Percentiles rank a stretch among this genome's conserved stretches.
These are phyloP conservation scores for Drosophila demipolita DNA, from an alignment of 2,888 invertebrate species.

Conservation along the genomic window DNA sequence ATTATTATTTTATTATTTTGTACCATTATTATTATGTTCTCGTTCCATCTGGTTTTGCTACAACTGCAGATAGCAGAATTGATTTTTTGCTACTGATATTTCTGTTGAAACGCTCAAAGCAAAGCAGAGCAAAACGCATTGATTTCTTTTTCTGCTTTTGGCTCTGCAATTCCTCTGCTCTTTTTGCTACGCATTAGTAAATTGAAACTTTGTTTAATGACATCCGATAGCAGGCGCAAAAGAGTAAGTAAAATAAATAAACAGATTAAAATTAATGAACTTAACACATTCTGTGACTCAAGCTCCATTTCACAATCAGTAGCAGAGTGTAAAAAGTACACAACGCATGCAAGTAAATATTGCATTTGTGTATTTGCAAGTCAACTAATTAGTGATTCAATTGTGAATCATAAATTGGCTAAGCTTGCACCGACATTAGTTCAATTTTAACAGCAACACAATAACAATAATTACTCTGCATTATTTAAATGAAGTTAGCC, in stretches of 20 bases:
- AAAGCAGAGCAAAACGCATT: neutral
- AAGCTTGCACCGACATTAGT: constrained; percentile 6
- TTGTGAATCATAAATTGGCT: constrained; percentile 24
- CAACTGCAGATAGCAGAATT: neutral
- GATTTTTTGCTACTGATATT: neutral
- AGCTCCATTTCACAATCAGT: neutral
- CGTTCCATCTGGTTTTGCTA: neutral
- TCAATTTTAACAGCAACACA: constrained; percentile 21
- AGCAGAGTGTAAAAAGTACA: neutral
- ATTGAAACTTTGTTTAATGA: neutral
- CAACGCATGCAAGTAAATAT: neutral
- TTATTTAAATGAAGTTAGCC: constrained; percentile 41
- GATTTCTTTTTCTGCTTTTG: neutral
- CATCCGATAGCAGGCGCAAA: neutral
- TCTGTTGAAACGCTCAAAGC: neutral
- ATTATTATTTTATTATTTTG: neutral
- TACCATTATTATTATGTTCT: neutral
- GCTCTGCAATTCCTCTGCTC: neutral
- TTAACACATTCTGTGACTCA: neutral
- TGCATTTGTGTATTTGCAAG: neutral
- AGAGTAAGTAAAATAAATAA: neutral
- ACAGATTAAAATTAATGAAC: neutral
- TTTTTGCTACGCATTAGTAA: neutral
- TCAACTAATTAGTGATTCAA: constrained; percentile 28
- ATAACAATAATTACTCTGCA: constrained; percentile 23